Percentiles rank a stretch among this genome's conserved stretches.
These are phyloP conservation scores for Phorcus lineatus DNA, from an alignment of 2,888 invertebrate genomes.

Conservation along the genomic window DNA sequence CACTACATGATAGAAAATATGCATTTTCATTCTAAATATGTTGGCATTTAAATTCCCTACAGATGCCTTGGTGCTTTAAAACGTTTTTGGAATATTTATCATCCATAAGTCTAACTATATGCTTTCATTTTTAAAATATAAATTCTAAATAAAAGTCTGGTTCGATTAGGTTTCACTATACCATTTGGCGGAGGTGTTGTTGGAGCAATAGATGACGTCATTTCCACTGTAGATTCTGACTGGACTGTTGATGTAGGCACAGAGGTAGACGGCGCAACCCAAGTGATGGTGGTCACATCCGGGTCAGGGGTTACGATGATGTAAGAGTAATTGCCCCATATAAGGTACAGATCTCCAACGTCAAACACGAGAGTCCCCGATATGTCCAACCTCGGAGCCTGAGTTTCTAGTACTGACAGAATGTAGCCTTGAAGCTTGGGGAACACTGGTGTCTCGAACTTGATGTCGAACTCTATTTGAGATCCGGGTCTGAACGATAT, in stretches of 20 bases:
- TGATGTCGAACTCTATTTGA: constrained; percentile 15
- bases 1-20: too few relatives aligned
- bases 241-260: background rate
- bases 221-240: background rate
- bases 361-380: constrained; percentile 24
- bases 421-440: constrained; percentile 24
- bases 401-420: constrained; percentile 9
- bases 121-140: too few relatives aligned
- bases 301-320: constrained; percentile 27
- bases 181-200: background rate
- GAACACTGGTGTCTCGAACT: constrained; percentile 19
- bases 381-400: constrained; percentile 24
- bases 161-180: background rate
- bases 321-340: constrained; percentile 28
- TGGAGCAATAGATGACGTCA: constrained; percentile 1
- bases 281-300: constrained; percentile 6
- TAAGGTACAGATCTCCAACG: constrained; percentile 27
- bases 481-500: background rate
- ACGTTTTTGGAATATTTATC: too few relatives aligned
- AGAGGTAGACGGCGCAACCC: background rate
- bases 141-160: too few relatives aligned
- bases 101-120: too few relatives aligned
- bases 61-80: too few relatives aligned
- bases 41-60: too few relatives aligned
- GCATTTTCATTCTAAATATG: too few relatives aligned